Base-by-base conservation (phyloP, 1,140 invertebrate genomes). In the Formica selysi region DNA sequence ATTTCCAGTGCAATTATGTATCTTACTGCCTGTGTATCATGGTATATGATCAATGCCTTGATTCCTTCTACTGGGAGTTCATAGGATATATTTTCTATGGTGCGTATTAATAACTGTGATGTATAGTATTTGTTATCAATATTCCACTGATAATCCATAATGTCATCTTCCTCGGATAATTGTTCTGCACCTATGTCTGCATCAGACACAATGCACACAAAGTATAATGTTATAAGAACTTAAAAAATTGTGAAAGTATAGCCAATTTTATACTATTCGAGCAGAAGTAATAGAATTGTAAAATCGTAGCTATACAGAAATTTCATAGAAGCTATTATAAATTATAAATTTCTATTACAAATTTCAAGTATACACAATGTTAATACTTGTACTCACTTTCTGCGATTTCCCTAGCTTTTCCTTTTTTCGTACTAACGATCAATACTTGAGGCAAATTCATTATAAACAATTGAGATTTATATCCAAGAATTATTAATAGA, bases 91-190 rank as follows among this genome's bases (percentile, higher is more conserved):
- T 93, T 92, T 86, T 95, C 91, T n/a, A 96, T 93, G 0, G 93
- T 84, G 90, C 96, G 96, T 7, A 97, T 81, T 44, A 95, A 88
- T 54, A 97, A 94, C 91, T 96, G 95, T 36, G 96, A 95, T 74
- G 95, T 95, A 85, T 97, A 97, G 95, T 97, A 97, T 92, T 97
- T 97, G 41, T 96, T 97, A 59, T 96, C 95, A 80, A 97, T 96
- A 76, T 96, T 92, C 96, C 96, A 97, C 11, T 95, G 91, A 93
- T 96, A 96, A 70, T 95, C 94, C 32, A 93, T 86, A 48, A 96
- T 91, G 51, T 95, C 92, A 57, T 95, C 94, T 76, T 95, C 70
- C 79, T 87, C 94, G 51, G 87, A 90, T 19, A 89, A 86, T 59
- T 48, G 93, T 89, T 91, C 95, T 90, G 81, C 96, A 71, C 87